A percentile compares a stretch with the other conserved stretches of the same genome.
phyloP scores from a whole-genome alignment of 2,797 vertebrate genomes.

The Anguilla obscura region DNA sequence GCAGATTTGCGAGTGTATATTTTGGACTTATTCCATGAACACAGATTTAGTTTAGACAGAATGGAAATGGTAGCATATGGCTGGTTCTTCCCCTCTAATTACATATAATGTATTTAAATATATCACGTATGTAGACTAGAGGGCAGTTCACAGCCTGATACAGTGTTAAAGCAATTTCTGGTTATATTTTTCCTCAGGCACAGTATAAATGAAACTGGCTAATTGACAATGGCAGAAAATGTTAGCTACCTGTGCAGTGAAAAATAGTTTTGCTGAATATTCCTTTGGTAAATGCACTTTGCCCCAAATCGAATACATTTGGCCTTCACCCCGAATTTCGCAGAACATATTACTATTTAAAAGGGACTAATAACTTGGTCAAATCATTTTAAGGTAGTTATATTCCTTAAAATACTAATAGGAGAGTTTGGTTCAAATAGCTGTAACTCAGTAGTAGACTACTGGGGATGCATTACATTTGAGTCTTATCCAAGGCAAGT shows the following conservation, averaged over 20 bases:
- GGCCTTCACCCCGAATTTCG: neutral
- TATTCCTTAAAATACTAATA: neutral
- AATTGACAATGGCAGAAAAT: neutral
- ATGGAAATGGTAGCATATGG: conserved; percentile 18
- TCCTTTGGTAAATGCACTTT: neutral
- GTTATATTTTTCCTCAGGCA: neutral
- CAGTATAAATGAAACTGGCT: neutral
- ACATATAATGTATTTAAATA: conserved; percentile 18
- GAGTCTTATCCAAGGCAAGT: neutral
- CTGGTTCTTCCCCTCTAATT: conserved; percentile 7
- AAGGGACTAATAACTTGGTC: neutral
- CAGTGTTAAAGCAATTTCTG: neutral
- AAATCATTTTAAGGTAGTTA: neutral
- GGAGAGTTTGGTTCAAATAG: neutral
- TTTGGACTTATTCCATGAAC: conserved; percentile 33
- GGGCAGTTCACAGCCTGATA: neutral
- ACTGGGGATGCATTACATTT: neutral
- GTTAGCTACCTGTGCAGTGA: neutral
- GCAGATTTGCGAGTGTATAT: conserved; percentile 23
- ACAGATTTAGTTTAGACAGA: conserved; percentile 26
- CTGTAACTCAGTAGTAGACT: neutral
- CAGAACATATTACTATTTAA: neutral
- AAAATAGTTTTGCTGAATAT: neutral
- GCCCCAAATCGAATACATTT: neutral
- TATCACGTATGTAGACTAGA: neutral